Evolutionary conservation across 2,888 invertebrate genomes (phyloP), one percentile per base, ranked within the genome.

Genomic region (Dusona sp.): DNA sequence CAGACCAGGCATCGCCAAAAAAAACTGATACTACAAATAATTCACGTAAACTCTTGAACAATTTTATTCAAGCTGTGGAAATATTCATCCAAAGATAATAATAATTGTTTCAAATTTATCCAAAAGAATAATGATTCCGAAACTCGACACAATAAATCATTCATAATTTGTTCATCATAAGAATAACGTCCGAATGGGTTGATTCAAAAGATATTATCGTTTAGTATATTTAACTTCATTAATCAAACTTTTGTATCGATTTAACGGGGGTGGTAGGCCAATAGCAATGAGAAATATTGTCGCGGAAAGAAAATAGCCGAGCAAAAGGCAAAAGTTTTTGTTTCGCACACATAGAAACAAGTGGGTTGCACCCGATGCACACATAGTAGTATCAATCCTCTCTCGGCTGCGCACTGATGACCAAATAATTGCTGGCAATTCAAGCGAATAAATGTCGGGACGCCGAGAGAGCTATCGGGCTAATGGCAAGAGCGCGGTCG

Each of bases 351-450:
- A 70, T 64, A 42, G 67, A 78, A 45, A 61, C 13, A 38, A 65
- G 42, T 33, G 38, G 33, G 45, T 61, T 68, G 61, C 25, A 61
- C 33, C 73, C 54, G 61, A 79, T 64, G 77, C 79, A 57, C 42
- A 72, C 70, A 61, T 61, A 61, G 72, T 68, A 22, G 84, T 77
- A 88, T 86, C 84, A 86, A 84, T 86, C 78, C 82, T 77, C 80
- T 70, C 68, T 72, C 36, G 65, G 42, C 48, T 73, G 78, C 70
- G 73, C 73, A 73, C 81, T 90, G 90, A 91, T 90, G 89, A 88
- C 77, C 84, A 89, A 91, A 91, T 92, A 91, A 92, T 91, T 90
- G 89, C 87, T 82, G 84, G 87, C 73, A 57, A 88, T 85, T 89
- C 86, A 86, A 89, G 88, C 87, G 89, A 88, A 88, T 89, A 88